Base-by-base conservation (phyloP, 2,113 vertebrate genomes). In the Alouatta palliata region DNA sequence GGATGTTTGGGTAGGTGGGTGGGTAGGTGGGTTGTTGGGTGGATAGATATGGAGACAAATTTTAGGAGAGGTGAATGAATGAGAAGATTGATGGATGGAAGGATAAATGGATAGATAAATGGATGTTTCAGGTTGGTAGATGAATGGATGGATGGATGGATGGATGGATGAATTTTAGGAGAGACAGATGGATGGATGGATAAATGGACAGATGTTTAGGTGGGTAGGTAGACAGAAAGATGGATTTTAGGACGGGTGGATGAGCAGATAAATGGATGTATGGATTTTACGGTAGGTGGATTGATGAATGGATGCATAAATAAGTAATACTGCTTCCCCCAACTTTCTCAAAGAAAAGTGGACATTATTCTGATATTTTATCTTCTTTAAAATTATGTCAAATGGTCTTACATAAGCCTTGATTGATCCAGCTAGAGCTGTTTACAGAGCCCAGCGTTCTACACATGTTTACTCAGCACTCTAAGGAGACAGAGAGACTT, bases 271-370 rank as follows among this genome's bases (percentile, higher is more conserved):
- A 30, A 35, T 35, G 64, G 90, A 58, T 73, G 49, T 32, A 35
- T 35, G 32, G 6, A 35, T 45, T 76, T 76, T 30, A 47, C 3
- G 16, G 40, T 82, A 25, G 5, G 52, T 49, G 25, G 32, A 61
- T 23, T 25, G 66, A 58, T 58, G 40, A n/a, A 27, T 88, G 52
- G 13, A 68, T 80, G 47, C 45, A 54, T 17, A n/a, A 27, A 66
- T 90, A 20, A 45, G 20, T 61, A 14, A 64, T 89, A 25, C 21
- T 58, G 10, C 27, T 56, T 89, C 70, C 52, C 30, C 49, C 30
- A 8, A 52, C 35, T 86, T 81, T 47, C 73, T 64, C 45, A 94
- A 81, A 73, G n/a, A n/a, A 79, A 88, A 71, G 21, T 32, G 35
- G 1, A 45, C 8, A 52, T 40, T 71, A n/a, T 77, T 83, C 27